Conservation (phyloP, 2,797 vertebrate genomes). For the Oryzias sinensis region DNA sequence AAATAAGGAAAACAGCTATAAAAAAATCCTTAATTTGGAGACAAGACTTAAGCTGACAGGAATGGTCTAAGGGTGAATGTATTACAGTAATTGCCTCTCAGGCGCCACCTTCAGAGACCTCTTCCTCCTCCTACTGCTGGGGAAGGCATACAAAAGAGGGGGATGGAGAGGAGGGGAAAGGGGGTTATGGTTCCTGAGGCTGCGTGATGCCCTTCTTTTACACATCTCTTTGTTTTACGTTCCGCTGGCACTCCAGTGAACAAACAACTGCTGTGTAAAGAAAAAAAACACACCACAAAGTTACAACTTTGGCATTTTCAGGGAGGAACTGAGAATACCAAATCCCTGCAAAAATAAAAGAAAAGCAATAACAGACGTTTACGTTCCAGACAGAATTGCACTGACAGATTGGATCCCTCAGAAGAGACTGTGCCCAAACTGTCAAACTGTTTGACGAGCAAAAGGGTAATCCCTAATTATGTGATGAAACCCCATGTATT, state of each 20-base stretch:
- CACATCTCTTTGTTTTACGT: conserved; percentile 50
- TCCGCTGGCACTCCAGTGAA: conserved; percentile 26
- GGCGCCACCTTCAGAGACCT: conserved; percentile 30
- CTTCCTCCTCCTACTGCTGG: conserved; percentile 13
- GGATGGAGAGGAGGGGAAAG: background rate
- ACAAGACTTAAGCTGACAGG: conserved; percentile 56
- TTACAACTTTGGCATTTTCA: conserved; percentile 18
- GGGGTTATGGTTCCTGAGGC: conserved; percentile 50
- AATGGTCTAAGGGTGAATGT: conserved; percentile 47
- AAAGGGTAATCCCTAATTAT: conserved; percentile 73
- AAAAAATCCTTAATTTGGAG: conserved; percentile 46
- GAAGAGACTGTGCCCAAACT: conserved; percentile 66
- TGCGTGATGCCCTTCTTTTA: conserved; percentile 51
- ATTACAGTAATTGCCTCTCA: conserved; percentile 68
- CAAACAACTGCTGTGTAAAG: conserved; percentile 35
- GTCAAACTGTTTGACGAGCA: conserved; percentile 62
- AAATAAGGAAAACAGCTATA: conserved; percentile 52
- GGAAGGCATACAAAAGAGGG: conserved; percentile 9
- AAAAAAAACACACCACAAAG: conserved; percentile 24
- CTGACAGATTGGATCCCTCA: conserved; percentile 39
- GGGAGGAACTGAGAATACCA: conserved; percentile 19
- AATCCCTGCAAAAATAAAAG: background rate
- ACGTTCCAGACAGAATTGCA: conserved; percentile 20
- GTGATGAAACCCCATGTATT: conserved; percentile 39
- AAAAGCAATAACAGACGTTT: background rate